Evolutionary conservation across 1,140 invertebrate genomes (phyloP), one percentile per base, ranked within the genome.

Genomic region (Temnothorax curvispinosus): DNA sequence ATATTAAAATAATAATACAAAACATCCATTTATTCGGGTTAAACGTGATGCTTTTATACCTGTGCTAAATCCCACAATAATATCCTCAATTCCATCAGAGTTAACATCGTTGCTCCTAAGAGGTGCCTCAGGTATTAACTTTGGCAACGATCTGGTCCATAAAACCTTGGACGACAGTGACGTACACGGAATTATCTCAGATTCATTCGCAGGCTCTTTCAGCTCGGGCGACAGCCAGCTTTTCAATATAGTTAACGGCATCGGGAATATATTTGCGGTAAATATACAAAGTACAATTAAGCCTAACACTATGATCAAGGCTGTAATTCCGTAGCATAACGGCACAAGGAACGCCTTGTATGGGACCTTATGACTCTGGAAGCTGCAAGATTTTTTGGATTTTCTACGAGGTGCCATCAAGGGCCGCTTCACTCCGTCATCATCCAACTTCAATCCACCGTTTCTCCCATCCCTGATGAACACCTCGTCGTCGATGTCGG

Each of bases 61-160:
- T 94, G 98, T 98, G 64, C 97, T 97, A 94, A 97, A 98, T 87
- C 98, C 98, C 65, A 98, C 95, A 72, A 98, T 96, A 54, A 98
- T 96, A 95, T 98, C 98, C 50, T 97, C 95, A 32, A 97, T 91
- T 44, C 96, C 96, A 95, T 98, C 98, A 9, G 94, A 92, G 95
- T 98, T 98, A 0, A 98, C 96, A 94, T 98, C 97, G 38, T 97
- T 94, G 65, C 97, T 95, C 87, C 97, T 95, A 60, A 98, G 95
- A 0, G 98, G 96, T 52, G 97, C 97, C 95, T 98, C 98, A 9
- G 97, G 97, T 50, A 96, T 96, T 15, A 98, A 94, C 92, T 97
- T 97, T 13, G 97, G 97, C 92, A 98, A 96, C 60, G 97, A 97
- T 85, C 96, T 95, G 0, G 96, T 96, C 98, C 98, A 98, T 13